Base-by-base conservation (phyloP, 2,797 vertebrate species). In the Anabas testudineus region DNA sequence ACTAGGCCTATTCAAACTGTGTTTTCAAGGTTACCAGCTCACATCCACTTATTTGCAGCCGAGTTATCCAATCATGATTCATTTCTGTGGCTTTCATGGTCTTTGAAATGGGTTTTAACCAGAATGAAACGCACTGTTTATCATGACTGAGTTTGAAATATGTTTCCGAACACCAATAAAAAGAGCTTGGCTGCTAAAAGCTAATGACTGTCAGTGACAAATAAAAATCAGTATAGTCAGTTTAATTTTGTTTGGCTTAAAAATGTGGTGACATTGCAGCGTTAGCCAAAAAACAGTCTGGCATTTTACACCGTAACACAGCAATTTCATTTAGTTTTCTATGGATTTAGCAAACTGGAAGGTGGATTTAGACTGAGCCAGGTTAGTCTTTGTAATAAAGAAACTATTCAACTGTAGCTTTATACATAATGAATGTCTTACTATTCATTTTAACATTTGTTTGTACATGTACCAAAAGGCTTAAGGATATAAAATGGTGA, bases 401-500 rank as follows among this genome's bases (percentile, higher is more conserved):
- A 61, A 37, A 24, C 28, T 14, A 43, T 57, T 21, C 3, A 2
- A 15, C 26, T 45, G 14, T 14, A 51, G 26, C 15, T 48, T 62
- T 19, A 47, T 21, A 53, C 10, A 4, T 1, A 36, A 24, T 28
- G 46, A 18, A 42, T n/a, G 7, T n/a, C 7, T 15, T 5, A 6
- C 41, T 24, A 21, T 19, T 37, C 45, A 16, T 15, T 54, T 15
- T 34, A 19, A 39, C 39, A 49, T 51, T 19, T 36, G 22, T 24
- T 30, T 24, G 34, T 10, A 26, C 19, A 46, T 22, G 41, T 12
- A 14, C 47, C 12, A 30, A 26, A 49, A 19, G 30, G 42, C 5
- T 57, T 47, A 21, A 28, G 28, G 48, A 32, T 39, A 39, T 39
- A 68, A 64, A 53, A 37, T 36, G 19, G 42, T 54, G 37, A 74